Base-by-base conservation (phyloP, 2,888 invertebrate species). In the Apotomis betuletana region DNA sequence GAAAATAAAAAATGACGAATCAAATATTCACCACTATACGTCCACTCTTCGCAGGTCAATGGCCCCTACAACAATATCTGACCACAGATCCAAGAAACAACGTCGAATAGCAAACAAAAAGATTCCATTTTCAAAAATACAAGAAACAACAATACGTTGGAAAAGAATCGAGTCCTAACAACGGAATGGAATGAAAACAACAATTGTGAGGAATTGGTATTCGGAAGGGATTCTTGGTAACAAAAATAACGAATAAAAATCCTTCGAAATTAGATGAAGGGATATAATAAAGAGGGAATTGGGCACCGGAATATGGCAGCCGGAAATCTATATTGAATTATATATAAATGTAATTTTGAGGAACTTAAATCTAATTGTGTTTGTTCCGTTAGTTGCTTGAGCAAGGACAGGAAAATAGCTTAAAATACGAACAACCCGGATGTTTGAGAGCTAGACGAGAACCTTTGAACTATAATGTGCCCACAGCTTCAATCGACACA, bases 161-260 rank as follows among this genome's bases (percentile, higher is more conserved):
- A 59, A 74, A 71, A 67, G 62, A 64, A 64, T 68, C 62, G 59
- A 51, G 15, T 67, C 67, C 67, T 65, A 72, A 70, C 74, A 73
- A 55, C 27, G 73, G 74, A 79, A 83, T 83, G 82, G 81, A 86
- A 82, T 77, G 81, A 83, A 83, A 84, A 84, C 79, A 82, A 81
- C 79, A 80, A 83, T 79, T 76, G 77, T 77, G 77, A 79, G 75
- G 77, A 84, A 86, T 85, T 85, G 82, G 81, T 85, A 85, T 86
- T 86, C 81, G 80, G 79, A 77, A 80, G 81, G 77, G 76, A 75
- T 77, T 79, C 77, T 15, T 74, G 74, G 83, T 80, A 86, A 85
- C 80, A 85, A 85, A 83, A 85, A 84, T 81, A 78, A 78, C 75
- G 77, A 80, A 82, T 81, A 83, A 81, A 78, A 58, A 75, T 70